phyloP scores from a whole-genome alignment of 2,888 invertebrate genomes.

The Philereme vetulata region DNA sequence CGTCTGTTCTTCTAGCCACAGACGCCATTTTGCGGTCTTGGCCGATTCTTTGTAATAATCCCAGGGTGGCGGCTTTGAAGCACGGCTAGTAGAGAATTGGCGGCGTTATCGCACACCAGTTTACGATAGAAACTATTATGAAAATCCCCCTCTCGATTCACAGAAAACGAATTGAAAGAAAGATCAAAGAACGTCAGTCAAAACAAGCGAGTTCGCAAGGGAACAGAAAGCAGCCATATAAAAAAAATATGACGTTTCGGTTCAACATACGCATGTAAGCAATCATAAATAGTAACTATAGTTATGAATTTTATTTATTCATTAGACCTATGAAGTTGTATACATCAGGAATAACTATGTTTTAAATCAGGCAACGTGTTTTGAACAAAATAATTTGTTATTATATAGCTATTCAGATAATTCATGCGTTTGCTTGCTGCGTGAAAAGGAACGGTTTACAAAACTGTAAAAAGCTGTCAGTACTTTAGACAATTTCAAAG shows the following conservation, averaged over 20 bases:
- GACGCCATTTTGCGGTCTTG: conserved; percentile 80
- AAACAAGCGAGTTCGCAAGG: conserved; percentile 43
- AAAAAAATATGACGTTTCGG: conserved; percentile 42
- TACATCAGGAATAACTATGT: too few species aligned
- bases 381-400: too few species aligned
- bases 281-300: too few species aligned
- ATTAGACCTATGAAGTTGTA: too few species aligned
- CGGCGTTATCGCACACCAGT: conserved; percentile 55
- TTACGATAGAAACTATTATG: conserved; percentile 47
- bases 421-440: conserved; percentile 1
- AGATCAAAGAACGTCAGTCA: conserved; percentile 74
- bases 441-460: conserved; percentile 6
- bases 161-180: conserved; percentile 59
- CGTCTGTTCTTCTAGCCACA: conserved; percentile 71
- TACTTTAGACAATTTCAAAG: too few species aligned
- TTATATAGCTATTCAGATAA: too few species aligned
- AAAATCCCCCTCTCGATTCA: conserved; percentile 66
- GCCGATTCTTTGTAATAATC: conserved; percentile 71
- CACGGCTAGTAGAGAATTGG: conserved; percentile 47
- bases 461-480: too few species aligned
- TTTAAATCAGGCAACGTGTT: too few species aligned
- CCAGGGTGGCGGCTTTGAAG: conserved; percentile 70
- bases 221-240: conserved; percentile 72
- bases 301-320: too few species aligned
- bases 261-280: conserved; percentile 47